Evolutionary conservation across 2,797 vertebrate genomes (phyloP), one percentile per base, ranked within the genome.

Genomic region (Eospalax fontanierii): DNA sequence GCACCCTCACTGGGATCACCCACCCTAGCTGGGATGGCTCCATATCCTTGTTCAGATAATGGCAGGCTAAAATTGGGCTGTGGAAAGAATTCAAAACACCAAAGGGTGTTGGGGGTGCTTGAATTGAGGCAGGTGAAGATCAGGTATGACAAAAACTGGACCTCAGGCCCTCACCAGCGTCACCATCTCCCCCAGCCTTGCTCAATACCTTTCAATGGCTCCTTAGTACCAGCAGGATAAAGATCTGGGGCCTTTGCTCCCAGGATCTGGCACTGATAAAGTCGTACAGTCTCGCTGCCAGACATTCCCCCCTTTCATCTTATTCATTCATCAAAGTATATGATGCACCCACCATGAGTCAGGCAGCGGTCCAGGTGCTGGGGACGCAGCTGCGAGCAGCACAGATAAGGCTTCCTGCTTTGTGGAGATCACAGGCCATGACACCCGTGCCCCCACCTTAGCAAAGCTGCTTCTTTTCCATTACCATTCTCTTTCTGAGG

Each of bases 21-120:
- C 74, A 86, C 91, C 87, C 74, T 65, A 73, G 38, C 88, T 46
- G 74, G 76, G 81, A 88, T 30, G 26, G 28, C 71, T 86, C 50
- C 93, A 30, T 61, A 84, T 81, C 65, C 16, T 91, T 89, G 86
- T 87, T 85, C 80, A 89, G 59, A 96, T 70, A 95, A 85, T 33
- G 71, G 87, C 33, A 88, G 66, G 30, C 59, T 96, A 76, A 96
- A 87, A 93, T 35, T 66, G 87, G 82, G 46, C 73, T 22, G 3
- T 11, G 24, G 46, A 79, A 81, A 84, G 71, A 78, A 14, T 63
- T 78, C 18, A 22, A 66, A 91, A 86, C 57, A 87, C 30, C 82
- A 59, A 40, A 30, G 33, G 21, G 19, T 50, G n/a, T 0, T 57
- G 63, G 16, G 10, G 35, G 30, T 82, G 50, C 38, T 81, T 65